Evolutionary conservation across 2,888 invertebrate species (phyloP).

Genomic region (Diarsia brunnea): DNA sequence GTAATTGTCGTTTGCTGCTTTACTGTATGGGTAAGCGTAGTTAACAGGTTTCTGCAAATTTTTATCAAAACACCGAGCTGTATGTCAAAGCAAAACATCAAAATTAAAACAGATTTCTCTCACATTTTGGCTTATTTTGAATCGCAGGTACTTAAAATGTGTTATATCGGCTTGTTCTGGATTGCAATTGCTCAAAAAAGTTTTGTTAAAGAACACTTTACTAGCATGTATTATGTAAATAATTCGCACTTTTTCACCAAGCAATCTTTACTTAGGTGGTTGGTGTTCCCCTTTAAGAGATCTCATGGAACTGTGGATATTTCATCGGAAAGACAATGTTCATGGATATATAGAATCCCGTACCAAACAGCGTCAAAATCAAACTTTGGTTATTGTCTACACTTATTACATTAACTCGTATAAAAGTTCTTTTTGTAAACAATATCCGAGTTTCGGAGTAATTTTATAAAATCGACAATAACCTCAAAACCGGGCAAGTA

Average conservation of each 20-base stretch:
- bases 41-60: slow-evolving; percentile 49
- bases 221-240: slow-evolving; percentile 71
- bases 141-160: slow-evolving; percentile 43
- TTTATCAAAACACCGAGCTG: slow-evolving; percentile 46
- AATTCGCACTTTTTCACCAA: slow-evolving; percentile 62
- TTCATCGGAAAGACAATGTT: not conserved
- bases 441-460: too few species aligned
- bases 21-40: slow-evolving; percentile 60
- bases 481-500: too few species aligned
- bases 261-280: slow-evolving; percentile 65
- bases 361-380: too few species aligned
- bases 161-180: slow-evolving; percentile 59
- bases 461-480: too few species aligned
- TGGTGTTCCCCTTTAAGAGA: slow-evolving; percentile 66
- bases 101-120: slow-evolving; percentile 35
- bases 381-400: too few species aligned
- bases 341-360: too few species aligned
- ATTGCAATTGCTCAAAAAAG: slow-evolving; percentile 56
- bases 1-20: slow-evolving; percentile 66
- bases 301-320: slow-evolving; percentile 52
- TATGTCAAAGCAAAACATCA: slow-evolving; percentile 51
- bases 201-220: slow-evolving; percentile 51
- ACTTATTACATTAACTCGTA: too few species aligned
- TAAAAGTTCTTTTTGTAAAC: too few species aligned
- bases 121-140: slow-evolving; percentile 57